These are phyloP conservation scores for Leptodactylus fuscus DNA, from an alignment of 2,113 vertebrate species.

Conservation along the genomic window DNA sequence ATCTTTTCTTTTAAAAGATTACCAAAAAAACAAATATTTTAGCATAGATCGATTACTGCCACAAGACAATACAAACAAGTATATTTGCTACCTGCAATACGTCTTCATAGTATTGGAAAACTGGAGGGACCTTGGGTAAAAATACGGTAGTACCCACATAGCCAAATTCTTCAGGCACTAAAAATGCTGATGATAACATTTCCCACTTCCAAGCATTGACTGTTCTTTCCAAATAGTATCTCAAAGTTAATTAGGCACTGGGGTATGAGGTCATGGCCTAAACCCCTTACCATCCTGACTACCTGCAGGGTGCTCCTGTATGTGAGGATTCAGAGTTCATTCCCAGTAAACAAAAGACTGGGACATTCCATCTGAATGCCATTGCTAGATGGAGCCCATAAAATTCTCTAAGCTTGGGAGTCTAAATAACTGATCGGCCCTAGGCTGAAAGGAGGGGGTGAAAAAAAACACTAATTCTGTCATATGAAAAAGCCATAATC, in stretches of 20 bases:
- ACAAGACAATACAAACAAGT: too few species aligned
- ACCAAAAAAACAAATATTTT: too few species aligned
- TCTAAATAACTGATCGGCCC: conserved; percentile 77
- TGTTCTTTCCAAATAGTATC: conserved; percentile 31
- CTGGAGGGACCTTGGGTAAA: not conserved
- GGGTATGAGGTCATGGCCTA: conserved; percentile 77
- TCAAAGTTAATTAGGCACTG: conserved; percentile 77
- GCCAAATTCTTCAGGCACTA: not conserved
- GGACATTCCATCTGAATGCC: conserved; percentile 89
- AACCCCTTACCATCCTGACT: conserved; percentile 84
- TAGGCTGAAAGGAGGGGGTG: conserved; percentile 78
- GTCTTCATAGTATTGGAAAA: conserved; percentile 61
- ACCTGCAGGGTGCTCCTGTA: conserved; percentile 89
- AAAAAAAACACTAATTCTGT: conserved; percentile 88
- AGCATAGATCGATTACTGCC: too few species aligned
- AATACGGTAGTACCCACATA: too few species aligned
- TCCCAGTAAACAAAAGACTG: conserved; percentile 83
- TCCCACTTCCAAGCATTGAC: conserved; percentile 9
- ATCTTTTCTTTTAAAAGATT: too few species aligned
- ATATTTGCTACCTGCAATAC: too few species aligned
- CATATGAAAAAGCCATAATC: conserved; percentile 96
- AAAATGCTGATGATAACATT: too few species aligned
- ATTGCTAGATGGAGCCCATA: conserved; percentile 82
- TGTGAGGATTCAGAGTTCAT: conserved; percentile 78
- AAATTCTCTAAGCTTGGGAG: conserved; percentile 78